Percentiles rank a stretch among this genome's conserved stretches.
Evolutionary conservation across 2,888 invertebrate genomes (phyloP).

Genomic region (Caenorhabditis japonica): DNA sequence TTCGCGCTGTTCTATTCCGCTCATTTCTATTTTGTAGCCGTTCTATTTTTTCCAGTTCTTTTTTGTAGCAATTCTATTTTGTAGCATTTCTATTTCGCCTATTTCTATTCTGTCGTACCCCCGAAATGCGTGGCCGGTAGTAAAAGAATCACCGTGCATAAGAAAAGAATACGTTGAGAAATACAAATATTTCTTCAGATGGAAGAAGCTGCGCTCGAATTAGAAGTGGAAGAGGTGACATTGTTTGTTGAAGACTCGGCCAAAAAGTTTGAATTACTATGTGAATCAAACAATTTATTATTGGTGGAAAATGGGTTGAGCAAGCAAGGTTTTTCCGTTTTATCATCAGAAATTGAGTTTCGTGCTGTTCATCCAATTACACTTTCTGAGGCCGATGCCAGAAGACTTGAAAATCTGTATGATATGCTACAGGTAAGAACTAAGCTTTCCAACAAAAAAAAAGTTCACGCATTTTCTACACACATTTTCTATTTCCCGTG

Average conservation of each 20-base stretch:
- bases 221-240: constrained; percentile 71
- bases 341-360: constrained; percentile 59
- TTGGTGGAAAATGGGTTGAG: constrained; percentile 56
- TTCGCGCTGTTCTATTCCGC: too few species aligned
- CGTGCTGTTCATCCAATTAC: constrained; percentile 61
- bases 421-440: constrained; percentile 57
- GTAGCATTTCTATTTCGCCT: too few species aligned
- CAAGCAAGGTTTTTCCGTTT: constrained; percentile 54
- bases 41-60: too few species aligned
- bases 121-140: too few species aligned
- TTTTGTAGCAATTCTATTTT: too few species aligned
- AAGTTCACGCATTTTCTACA: too few species aligned
- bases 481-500: too few species aligned
- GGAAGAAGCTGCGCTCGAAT: constrained; percentile 72
- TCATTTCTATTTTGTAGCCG: too few species aligned
- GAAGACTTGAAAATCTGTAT: constrained; percentile 59
- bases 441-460: too few species aligned
- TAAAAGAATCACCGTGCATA: too few species aligned
- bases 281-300: constrained; percentile 57
- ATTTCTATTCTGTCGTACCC: too few species aligned
- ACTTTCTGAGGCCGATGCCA: constrained; percentile 51
- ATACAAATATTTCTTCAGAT: constrained; percentile 49
- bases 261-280: constrained; percentile 65
- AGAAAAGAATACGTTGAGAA: too few species aligned
- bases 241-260: constrained; percentile 57